A percentile compares a stretch with the other conserved stretches of the same genome.
Evolutionary conservation across 2,888 invertebrate genomes (phyloP).

Genomic region (Heliconius erato): DNA sequence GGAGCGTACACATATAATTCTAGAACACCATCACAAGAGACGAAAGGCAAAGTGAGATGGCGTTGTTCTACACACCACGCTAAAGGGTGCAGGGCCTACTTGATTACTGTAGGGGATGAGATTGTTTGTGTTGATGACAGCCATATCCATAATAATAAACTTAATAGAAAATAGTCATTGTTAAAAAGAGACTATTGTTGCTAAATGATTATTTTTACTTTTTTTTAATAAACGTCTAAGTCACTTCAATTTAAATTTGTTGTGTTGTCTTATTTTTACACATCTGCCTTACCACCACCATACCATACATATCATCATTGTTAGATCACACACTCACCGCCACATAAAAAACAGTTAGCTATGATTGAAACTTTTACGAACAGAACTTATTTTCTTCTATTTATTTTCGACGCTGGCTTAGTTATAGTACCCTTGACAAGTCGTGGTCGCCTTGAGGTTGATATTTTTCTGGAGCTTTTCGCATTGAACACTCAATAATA

Average conservation of each 20-base stretch:
- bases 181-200: no score
- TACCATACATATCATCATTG: no score
- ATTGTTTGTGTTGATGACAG: slow-evolving; percentile 31
- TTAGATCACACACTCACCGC: slow-evolving; percentile 47
- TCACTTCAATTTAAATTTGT: no score
- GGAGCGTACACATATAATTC: slow-evolving; percentile 35
- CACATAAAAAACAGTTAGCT: not conserved
- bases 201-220: no score
- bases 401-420: no score
- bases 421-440: no score
- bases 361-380: no score
- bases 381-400: no score
- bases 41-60: slow-evolving; percentile 17
- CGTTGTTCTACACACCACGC: slow-evolving; percentile 39
- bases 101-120: slow-evolving; percentile 28
- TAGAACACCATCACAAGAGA: not conserved
- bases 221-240: not conserved
- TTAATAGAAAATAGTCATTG: not conserved
- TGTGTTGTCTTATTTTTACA: not conserved
- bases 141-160: slow-evolving; percentile 27
- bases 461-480: no score
- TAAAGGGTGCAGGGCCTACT: slow-evolving; percentile 31
- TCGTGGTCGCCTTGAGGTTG: no score
- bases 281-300: slow-evolving; percentile 20
- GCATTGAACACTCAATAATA: no score